Conservation (phyloP, 2,797 vertebrate genomes). For the Rhinella marina region DNA sequence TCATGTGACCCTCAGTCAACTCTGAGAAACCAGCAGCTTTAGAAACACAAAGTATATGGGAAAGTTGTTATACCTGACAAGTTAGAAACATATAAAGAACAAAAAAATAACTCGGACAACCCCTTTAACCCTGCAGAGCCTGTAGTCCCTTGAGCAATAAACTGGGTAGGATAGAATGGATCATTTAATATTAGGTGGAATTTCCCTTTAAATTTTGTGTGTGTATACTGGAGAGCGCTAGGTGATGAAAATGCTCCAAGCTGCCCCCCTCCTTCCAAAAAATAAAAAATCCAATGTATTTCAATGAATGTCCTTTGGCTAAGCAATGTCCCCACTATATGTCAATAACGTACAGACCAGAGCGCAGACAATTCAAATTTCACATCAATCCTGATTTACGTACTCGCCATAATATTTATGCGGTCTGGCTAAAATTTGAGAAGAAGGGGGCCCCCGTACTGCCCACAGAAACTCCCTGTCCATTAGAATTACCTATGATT, state of each 20-base stretch:
- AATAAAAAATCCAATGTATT: neutral
- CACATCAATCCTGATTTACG: slow-evolving; percentile 12
- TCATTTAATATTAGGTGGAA: neutral
- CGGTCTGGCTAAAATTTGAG: neutral
- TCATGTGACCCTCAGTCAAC: too few species aligned
- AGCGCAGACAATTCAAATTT: neutral
- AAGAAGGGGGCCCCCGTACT: neutral
- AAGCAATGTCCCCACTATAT: neutral
- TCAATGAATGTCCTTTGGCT: neutral
- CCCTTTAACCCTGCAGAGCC: too few species aligned
- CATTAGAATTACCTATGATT: slow-evolving; percentile 5
- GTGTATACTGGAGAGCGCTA: neutral
- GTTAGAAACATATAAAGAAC: too few species aligned
- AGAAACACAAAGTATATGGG: too few species aligned
- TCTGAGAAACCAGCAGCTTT: too few species aligned
- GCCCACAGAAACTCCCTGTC: neutral
- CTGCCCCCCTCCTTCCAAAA: neutral
- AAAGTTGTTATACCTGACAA: too few species aligned
- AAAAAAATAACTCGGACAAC: too few species aligned
- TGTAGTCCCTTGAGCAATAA: too few species aligned
- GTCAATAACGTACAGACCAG: neutral
- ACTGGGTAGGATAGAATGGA: neutral
- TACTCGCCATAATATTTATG: neutral
- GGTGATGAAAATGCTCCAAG: neutral
- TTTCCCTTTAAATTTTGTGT: neutral